These are phyloP conservation scores for Drosophila pandora DNA, from an alignment of 1,140 invertebrate genomes.

Conservation along the genomic window DNA sequence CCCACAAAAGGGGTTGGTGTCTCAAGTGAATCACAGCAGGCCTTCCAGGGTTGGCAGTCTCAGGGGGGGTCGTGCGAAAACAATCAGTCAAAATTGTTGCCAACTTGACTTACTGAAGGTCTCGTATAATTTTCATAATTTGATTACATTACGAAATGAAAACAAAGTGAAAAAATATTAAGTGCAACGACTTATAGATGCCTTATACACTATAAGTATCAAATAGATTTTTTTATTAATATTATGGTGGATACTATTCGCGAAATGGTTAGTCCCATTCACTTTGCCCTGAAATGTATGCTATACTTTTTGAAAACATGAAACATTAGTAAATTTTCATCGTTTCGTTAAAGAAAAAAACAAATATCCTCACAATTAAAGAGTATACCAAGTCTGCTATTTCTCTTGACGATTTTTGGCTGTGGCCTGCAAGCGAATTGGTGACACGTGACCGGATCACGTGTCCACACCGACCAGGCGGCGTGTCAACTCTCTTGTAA, in stretches of 20 bases:
- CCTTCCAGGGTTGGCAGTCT: conserved; percentile 5
- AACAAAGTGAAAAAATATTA: conserved; percentile 11
- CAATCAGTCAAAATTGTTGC: conserved; percentile 78
- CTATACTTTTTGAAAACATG: not conserved
- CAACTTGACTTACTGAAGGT: conserved; percentile 72
- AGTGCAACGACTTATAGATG: not conserved
- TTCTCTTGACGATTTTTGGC: conserved; percentile 43
- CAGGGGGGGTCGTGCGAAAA: conserved; percentile 59
- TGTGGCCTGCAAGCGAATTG: conserved; percentile 48
- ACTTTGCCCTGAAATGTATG: not conserved
- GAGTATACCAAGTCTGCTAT: conserved; percentile 13
- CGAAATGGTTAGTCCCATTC: no score
- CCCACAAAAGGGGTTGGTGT: conserved; percentile 63
- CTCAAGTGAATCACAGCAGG: conserved; percentile 68
- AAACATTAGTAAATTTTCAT: no score
- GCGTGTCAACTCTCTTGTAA: conserved; percentile 75
- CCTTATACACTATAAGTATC: not conserved
- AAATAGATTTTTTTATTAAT: no score
- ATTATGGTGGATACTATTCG: no score
- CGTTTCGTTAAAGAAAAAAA: no score
- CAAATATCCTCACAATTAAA: not conserved
- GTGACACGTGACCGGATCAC: conserved; percentile 74
- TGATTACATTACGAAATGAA: conserved; percentile 75
- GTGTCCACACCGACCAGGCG: conserved; percentile 60
- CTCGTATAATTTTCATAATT: conserved; percentile 79